Conservation (phyloP, 1,140 invertebrate species). For the Daktulosphaira vitifoliae region DNA sequence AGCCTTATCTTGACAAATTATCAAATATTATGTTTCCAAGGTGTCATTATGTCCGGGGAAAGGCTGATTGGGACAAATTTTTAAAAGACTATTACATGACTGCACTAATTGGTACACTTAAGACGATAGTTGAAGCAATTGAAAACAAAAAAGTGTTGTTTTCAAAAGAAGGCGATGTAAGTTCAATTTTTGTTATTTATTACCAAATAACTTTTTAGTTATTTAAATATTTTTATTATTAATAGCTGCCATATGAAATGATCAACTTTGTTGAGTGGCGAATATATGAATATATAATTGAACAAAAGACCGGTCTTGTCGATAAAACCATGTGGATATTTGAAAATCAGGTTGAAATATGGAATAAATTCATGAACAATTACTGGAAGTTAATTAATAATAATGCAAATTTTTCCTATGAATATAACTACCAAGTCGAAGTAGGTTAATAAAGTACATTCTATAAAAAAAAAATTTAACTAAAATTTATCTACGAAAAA, state of each 20-base stretch:
- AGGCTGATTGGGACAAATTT: conserved; percentile 78
- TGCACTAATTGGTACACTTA: conserved; percentile 71
- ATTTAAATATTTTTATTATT: conserved; percentile 30
- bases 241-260: not conserved
- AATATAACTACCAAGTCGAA: conserved; percentile 5
- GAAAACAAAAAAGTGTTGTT: conserved; percentile 45
- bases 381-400: conserved; percentile 2
- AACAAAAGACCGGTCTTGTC: not conserved
- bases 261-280: not conserved
- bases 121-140: conserved; percentile 57
- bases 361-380: conserved; percentile 1
- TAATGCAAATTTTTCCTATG: not conserved
- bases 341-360: not conserved
- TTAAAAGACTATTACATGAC: conserved; percentile 82
- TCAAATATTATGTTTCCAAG: conserved; percentile 73
- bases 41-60: conserved; percentile 75
- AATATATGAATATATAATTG: not conserved
- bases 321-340: not conserved
- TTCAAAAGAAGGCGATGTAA: conserved; percentile 13
- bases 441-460: not conserved
- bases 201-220: not conserved
- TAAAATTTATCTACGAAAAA: no score
- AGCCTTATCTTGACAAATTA: conserved; percentile 74
- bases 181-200: not conserved
- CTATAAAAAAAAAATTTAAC: no score